Base-by-base conservation (phyloP, 2,113 vertebrate genomes). In the Psilopsiagon aurifrons region DNA sequence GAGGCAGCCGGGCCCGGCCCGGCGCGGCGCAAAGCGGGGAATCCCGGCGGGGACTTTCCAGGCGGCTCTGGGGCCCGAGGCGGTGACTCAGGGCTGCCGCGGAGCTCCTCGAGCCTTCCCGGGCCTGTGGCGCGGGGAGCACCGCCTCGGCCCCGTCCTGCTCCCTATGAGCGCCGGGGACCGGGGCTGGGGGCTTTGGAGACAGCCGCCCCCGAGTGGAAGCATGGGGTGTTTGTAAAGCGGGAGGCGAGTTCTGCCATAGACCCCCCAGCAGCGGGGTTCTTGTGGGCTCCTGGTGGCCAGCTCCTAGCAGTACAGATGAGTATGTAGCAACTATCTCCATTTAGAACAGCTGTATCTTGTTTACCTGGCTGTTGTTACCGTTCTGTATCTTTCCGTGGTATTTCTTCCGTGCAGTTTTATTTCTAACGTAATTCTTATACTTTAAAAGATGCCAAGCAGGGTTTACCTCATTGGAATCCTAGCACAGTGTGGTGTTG, bases 91-190 rank as follows among this genome's bases (percentile, higher is more conserved):
- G 14, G 60, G 15, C 25, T 43, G 10, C 15, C 33, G 51, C 13
- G 10, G 8, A 13, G 22, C 57, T 33, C 8, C 23, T 11, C 28
- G 10, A 33, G 28, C 37, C 57, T 37, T 51, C 66, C 39, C 37
- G 60, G 25, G 35, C 52, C 37, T 13, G 57, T 31, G 73, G 29
- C 17, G 31, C 27, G 2, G 16, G 1, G 89, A 51, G 57, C 68
- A 31, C 84, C 25, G 62, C 80, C 75, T 70, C 66, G 49, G 23
- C 12, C 66, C 68, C 25, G 37, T 1, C 22, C 39, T 8, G 2
- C 7, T 14, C 6, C 35, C 4, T 2, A 5, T 11, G 7, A 2
- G 6, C 0, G 68, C 3, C 46, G 16, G 31, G 24, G 9, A 5
- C 0, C 25, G 27, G 54, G 6, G 66, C 17, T 1, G 86, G 9